phyloP scores from a whole-genome alignment of 2,797 vertebrate genomes.

The Gymnothorax javanicus region DNA sequence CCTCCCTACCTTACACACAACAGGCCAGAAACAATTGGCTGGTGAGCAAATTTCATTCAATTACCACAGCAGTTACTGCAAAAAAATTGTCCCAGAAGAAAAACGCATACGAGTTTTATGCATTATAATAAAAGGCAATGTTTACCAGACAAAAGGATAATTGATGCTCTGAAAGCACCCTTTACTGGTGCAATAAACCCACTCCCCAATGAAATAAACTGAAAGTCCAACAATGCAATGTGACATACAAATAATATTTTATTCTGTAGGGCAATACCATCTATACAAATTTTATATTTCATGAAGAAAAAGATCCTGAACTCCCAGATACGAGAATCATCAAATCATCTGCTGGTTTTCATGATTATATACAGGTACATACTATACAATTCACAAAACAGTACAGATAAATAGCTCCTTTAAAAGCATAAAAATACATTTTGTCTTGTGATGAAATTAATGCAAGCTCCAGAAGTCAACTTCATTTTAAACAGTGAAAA shows the following conservation, averaged over 20 bases:
- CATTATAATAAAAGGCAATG: background rate
- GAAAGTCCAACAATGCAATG: background rate
- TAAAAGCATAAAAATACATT: slow-evolving; percentile 23
- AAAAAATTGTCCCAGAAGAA: background rate
- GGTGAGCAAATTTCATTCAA: background rate
- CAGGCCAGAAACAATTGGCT: background rate
- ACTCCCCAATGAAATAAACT: background rate
- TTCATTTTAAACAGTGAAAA: slow-evolving; percentile 10
- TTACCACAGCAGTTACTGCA: background rate
- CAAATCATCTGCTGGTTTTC: slow-evolving; percentile 22
- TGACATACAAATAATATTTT: slow-evolving; percentile 22
- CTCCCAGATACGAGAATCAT: background rate
- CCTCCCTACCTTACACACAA: background rate
- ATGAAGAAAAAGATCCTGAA: slow-evolving; percentile 14
- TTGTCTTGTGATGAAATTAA: slow-evolving; percentile 13
- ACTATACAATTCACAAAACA: slow-evolving; percentile 12
- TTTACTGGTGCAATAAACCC: background rate
- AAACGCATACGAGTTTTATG: background rate
- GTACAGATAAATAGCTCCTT: slow-evolving; percentile 19
- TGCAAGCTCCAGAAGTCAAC: slow-evolving; percentile 7
- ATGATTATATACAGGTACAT: slow-evolving; percentile 23
- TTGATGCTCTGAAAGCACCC: background rate
- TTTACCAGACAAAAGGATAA: background rate
- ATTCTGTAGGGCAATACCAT: slow-evolving; percentile 19
- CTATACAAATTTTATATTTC: slow-evolving; percentile 19